A percentile compares a stretch with the other conserved stretches of the same genome.
These are phyloP conservation scores for Plecturocebus donacophilus DNA, from an alignment of 2,113 vertebrate genomes.

Conservation along the genomic window DNA sequence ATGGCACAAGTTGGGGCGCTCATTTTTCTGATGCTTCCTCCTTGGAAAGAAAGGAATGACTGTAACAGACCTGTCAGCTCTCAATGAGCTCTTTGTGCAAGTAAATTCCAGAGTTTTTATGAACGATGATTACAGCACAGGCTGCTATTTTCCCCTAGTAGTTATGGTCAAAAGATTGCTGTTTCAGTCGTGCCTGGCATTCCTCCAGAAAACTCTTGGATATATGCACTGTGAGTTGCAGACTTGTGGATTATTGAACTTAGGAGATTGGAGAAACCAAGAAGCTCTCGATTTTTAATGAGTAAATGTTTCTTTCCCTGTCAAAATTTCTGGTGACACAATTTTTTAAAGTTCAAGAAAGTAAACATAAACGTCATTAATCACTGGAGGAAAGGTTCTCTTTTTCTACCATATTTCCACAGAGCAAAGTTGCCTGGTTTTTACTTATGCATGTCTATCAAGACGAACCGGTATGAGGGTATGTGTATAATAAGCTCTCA, in stretches of 20 bases:
- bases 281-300: not conserved
- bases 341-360: constrained; percentile 45
- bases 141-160: not conserved
- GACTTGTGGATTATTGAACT: not conserved
- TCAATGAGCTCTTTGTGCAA: constrained; percentile 76
- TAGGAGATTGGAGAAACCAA: not conserved
- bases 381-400: not conserved
- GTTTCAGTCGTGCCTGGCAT: constrained; percentile 39
- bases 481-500: not conserved
- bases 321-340: not conserved
- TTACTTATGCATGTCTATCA: not conserved
- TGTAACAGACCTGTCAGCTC: constrained; percentile 30
- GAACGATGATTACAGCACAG: constrained; percentile 29
- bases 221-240: not conserved
- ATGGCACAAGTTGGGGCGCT: not conserved
- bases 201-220: constrained; percentile 51
- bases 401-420: not conserved
- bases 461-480: not conserved
- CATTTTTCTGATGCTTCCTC: constrained; percentile 24
- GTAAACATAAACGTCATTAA: constrained; percentile 9
- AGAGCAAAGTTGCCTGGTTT: not conserved
- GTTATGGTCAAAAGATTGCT: constrained; percentile 51
- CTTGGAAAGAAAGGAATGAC: constrained; percentile 52
- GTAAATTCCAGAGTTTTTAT: constrained; percentile 67
- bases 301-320: not conserved